phyloP scores from a whole-genome alignment of 2,797 vertebrate species.

The Galaxias olidus region DNA sequence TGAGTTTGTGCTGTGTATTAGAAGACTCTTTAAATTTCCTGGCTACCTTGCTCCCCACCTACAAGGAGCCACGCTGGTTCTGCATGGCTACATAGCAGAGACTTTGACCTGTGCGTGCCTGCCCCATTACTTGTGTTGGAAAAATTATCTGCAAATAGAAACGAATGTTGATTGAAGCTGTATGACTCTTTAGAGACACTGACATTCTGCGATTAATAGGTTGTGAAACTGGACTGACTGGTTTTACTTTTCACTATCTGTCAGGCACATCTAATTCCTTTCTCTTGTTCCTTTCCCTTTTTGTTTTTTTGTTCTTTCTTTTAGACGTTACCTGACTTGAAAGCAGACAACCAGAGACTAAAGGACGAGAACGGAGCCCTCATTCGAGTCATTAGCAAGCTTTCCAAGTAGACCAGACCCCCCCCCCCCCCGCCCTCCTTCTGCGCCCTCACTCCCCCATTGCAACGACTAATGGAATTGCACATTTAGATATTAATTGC shows the following conservation, averaged over 20 bases:
- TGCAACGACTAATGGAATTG: slow-evolving; percentile 87
- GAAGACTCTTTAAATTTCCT: background rate
- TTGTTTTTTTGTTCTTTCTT: slow-evolving; percentile 57
- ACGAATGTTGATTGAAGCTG: slow-evolving; percentile 32
- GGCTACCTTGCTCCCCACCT: slow-evolving; percentile 9
- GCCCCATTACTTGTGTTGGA: slow-evolving; percentile 21
- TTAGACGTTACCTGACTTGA: slow-evolving; percentile 98
- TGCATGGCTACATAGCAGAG: slow-evolving; percentile 70
- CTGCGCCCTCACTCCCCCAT: slow-evolving; percentile 46
- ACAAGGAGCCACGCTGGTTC: slow-evolving; percentile 41
- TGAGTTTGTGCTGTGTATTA: slow-evolving; percentile 22
- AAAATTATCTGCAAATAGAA: background rate
- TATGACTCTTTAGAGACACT: slow-evolving; percentile 43
- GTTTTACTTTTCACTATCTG: slow-evolving; percentile 16
- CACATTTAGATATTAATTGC: slow-evolving; percentile 86
- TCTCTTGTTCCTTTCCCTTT: slow-evolving; percentile 14
- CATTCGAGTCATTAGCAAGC: slow-evolving; percentile 99
- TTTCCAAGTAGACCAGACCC: slow-evolving; percentile 91
- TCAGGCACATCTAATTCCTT: slow-evolving; percentile 16
- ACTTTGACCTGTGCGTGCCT: slow-evolving; percentile 52
- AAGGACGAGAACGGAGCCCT: slow-evolving; percentile 99
- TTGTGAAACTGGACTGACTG: slow-evolving; percentile 33
- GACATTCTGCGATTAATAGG: slow-evolving; percentile 48
- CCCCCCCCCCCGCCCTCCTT: background rate
- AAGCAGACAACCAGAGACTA: slow-evolving; percentile 99